phyloP scores from a whole-genome alignment of 2,888 invertebrate species.

The Drosophila meridiana region DNA sequence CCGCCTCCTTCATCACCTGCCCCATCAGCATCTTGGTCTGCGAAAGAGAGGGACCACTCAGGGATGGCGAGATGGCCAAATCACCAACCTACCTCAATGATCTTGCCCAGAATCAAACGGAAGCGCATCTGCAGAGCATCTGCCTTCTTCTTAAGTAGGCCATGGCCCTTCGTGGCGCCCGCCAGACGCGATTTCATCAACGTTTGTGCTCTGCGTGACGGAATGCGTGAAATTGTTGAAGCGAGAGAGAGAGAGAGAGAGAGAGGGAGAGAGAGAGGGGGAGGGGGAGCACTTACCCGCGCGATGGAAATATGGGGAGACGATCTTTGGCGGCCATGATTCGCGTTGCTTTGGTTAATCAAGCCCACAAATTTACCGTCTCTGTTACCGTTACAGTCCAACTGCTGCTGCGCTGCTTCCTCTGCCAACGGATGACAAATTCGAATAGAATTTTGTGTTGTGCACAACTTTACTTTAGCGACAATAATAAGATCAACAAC shows the following conservation, averaged over 20 bases:
- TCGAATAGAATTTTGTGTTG: slow-evolving; percentile 12
- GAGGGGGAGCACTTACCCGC: slow-evolving; percentile 91
- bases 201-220: slow-evolving; percentile 93
- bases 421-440: slow-evolving; percentile 20
- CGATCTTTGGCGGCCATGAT: slow-evolving; percentile 94
- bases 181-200: slow-evolving; percentile 98
- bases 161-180: slow-evolving; percentile 99
- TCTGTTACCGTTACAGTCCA: slow-evolving; percentile 18
- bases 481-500: slow-evolving; percentile 22
- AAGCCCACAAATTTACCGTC: slow-evolving; percentile 12
- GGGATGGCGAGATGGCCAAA: no score
- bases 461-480: slow-evolving; percentile 5
- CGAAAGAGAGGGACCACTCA: not conserved
- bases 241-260: not conserved
- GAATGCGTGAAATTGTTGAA: not conserved
- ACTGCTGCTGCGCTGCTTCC: not conserved
- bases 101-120: slow-evolving; percentile 97
- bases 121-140: slow-evolving; percentile 99
- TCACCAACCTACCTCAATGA: slow-evolving; percentile 92
- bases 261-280: not conserved
- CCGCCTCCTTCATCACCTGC: slow-evolving; percentile 99
- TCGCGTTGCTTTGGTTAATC: slow-evolving; percentile 61
- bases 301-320: slow-evolving; percentile 95
- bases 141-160: slow-evolving; percentile 99
- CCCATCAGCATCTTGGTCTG: slow-evolving; percentile 84